Conservation (phyloP, 2,797 vertebrate genomes). For the Tachyglossus aculeatus region DNA sequence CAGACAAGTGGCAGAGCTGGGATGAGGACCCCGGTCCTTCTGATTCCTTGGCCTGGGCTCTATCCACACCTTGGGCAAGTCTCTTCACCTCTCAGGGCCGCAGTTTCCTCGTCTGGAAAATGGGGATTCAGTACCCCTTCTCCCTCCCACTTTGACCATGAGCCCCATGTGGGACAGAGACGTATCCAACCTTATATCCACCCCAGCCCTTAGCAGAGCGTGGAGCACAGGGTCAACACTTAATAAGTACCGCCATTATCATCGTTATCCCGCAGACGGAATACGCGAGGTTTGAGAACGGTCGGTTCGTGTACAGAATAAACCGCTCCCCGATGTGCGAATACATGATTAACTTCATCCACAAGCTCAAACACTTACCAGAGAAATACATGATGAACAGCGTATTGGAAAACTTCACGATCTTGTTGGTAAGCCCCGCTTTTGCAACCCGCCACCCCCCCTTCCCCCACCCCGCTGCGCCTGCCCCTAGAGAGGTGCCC, state of each 20-base stretch:
- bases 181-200: no score
- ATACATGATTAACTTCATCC: slow-evolving; percentile 99
- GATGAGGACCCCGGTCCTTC: no score
- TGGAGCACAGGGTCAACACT: no score
- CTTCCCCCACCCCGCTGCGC: no score
- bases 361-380: slow-evolving; percentile 98
- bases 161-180: background rate
- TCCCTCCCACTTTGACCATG: background rate
- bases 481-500: no score
- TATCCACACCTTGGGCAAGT: background rate
- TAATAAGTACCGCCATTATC: no score
- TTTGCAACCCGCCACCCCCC: no score
- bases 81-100: background rate
- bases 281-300: slow-evolving; percentile 97
- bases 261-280: slow-evolving; percentile 82
- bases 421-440: slow-evolving; percentile 98
- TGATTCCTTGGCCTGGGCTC: no score
- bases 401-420: slow-evolving; percentile 99
- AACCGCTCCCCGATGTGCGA: slow-evolving; percentile 99
- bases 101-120: background rate
- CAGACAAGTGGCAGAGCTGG: no score
- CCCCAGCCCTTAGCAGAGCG: no score
- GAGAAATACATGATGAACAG: slow-evolving; percentile 99
- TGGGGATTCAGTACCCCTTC: background rate
- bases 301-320: slow-evolving; percentile 97